phyloP scores from a whole-genome alignment of 2,113 vertebrate genomes.

The Plectropomus leopardus region DNA sequence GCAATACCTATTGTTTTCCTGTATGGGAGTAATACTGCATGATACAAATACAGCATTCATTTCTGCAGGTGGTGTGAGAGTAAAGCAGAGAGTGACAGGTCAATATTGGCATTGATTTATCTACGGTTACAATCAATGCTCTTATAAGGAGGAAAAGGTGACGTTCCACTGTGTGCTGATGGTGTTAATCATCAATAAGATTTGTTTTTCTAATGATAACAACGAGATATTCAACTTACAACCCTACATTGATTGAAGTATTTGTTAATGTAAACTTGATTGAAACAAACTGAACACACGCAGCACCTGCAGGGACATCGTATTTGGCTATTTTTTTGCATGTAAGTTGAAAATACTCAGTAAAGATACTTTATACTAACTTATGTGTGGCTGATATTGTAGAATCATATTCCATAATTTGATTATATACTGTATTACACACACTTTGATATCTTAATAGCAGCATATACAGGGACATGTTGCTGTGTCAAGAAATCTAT shows the following conservation, averaged over 20 bases:
- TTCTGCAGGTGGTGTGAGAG: neutral
- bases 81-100: slow-evolving; percentile 1
- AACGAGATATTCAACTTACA: neutral
- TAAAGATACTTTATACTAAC: no score
- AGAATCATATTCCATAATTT: no score
- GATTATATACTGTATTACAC: no score
- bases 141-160: neutral
- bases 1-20: neutral
- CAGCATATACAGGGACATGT: no score
- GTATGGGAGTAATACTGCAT: neutral
- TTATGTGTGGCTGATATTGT: no score
- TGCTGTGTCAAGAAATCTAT: no score
- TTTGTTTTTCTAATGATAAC: slow-evolving; percentile 15
- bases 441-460: no score
- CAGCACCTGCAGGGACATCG: neutral
- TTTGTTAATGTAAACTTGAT: neutral
- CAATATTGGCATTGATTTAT: slow-evolving; percentile 9
- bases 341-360: no score
- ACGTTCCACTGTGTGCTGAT: neutral
- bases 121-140: neutral
- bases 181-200: neutral
- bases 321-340: neutral
- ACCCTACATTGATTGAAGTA: neutral
- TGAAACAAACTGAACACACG: neutral
- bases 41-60: neutral